A percentile compares a stretch with the other conserved stretches of the same genome.
Conservation (phyloP, 64 coral and sea anemone genomes). For the Stichodactyla mertensii region DNA sequence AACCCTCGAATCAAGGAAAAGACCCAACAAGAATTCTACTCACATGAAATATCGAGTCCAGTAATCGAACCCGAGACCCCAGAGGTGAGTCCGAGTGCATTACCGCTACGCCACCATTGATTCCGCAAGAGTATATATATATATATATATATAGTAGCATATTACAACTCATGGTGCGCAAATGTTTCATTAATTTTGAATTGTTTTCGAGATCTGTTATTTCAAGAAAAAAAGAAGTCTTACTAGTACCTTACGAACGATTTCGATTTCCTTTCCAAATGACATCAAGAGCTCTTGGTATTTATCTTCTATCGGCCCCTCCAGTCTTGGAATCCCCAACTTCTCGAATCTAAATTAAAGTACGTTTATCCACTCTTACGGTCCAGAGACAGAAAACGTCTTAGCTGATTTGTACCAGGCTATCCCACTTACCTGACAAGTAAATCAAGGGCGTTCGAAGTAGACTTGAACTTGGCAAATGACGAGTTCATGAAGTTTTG, state of each 20-base stretch:
- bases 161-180: too few relatives aligned
- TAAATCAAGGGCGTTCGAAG: constrained; percentile 61
- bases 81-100: too few relatives aligned
- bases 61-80: too few relatives aligned
- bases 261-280: constrained; percentile 82
- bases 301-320: constrained; percentile 56
- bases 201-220: not conserved
- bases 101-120: too few relatives aligned
- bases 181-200: too few relatives aligned
- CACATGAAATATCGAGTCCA: too few relatives aligned
- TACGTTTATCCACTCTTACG: not conserved
- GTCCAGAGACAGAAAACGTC: too few relatives aligned
- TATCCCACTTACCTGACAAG: constrained; percentile 39
- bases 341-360: constrained; percentile 67
- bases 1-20: too few relatives aligned
- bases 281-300: constrained; percentile 49
- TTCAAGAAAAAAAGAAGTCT: not conserved
- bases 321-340: constrained; percentile 71
- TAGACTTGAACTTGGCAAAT: constrained; percentile 68
- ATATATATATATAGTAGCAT: too few relatives aligned
- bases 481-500: constrained; percentile 72
- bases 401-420: too few relatives aligned
- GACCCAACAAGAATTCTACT: too few relatives aligned
- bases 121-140: too few relatives aligned
- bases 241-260: constrained; percentile 68